These are phyloP conservation scores for Ophioninae sp. DNA, from an alignment of 2,888 invertebrate genomes.

Conservation along the genomic window DNA sequence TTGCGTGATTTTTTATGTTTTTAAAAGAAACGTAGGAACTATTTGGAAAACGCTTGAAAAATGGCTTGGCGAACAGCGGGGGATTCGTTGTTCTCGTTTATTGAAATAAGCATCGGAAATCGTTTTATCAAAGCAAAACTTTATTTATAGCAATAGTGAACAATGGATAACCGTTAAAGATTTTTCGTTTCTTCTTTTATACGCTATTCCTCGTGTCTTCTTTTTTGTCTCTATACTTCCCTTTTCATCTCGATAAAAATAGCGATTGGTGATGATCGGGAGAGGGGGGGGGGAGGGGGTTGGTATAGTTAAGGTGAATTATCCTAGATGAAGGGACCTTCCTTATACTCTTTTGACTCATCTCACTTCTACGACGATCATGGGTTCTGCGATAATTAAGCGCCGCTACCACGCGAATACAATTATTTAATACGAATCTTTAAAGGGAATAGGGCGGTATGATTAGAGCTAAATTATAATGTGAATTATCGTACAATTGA, in stretches of 20 bases:
- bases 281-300: conserved; percentile 72
- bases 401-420: not conserved
- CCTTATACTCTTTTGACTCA: conserved; percentile 62
- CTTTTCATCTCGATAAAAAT: conserved; percentile 77
- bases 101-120: conserved; percentile 42
- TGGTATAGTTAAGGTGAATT: conserved; percentile 71
- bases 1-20: not conserved
- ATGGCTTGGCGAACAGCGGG: not conserved
- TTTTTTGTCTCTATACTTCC: conserved; percentile 72
- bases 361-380: conserved; percentile 2
- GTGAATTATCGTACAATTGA: not conserved
- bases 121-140: conserved; percentile 80
- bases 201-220: conserved; percentile 68
- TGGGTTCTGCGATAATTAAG: not conserved
- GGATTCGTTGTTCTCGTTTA: conserved; percentile 47
- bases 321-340: conserved; percentile 70
- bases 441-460: not conserved
- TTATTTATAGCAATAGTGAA: conserved; percentile 80
- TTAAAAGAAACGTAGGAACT: not conserved
- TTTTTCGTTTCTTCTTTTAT: conserved; percentile 75
- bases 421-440: not conserved
- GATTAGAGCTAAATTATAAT: not conserved
- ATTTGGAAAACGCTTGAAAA: not conserved
- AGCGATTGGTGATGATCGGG: conserved; percentile 71
- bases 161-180: conserved; percentile 80